A percentile compares a stretch with the other conserved stretches of the same genome.
These are phyloP conservation scores for Coptotermes formosanus DNA, from an alignment of 1,140 invertebrate genomes.

Conservation along the genomic window DNA sequence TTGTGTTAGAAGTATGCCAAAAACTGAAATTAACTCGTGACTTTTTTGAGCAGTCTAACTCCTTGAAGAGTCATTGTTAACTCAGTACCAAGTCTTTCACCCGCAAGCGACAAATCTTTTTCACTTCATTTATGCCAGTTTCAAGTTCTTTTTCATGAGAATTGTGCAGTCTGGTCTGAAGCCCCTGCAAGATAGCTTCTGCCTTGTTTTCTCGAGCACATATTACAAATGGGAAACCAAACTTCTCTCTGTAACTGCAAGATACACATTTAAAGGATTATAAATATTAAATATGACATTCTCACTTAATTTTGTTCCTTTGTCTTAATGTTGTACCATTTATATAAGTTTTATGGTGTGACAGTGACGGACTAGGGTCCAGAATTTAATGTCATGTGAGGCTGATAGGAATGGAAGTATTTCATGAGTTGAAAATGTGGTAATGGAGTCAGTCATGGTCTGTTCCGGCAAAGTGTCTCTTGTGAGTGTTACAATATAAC, in stretches of 20 bases:
- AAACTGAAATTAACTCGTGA: no score
- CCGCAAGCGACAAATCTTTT: slow-evolving; percentile 63
- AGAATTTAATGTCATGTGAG: not conserved
- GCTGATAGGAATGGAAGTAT: no score
- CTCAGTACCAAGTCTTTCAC: slow-evolving; percentile 51
- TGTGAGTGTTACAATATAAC: no score
- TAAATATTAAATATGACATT: no score
- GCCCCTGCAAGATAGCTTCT: slow-evolving; percentile 56
- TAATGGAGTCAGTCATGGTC: not conserved
- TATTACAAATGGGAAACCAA: slow-evolving; percentile 70
- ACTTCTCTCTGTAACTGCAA: slow-evolving; percentile 63
- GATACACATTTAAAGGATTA: no score
- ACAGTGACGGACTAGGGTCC: not conserved
- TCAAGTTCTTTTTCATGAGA: slow-evolving; percentile 53
- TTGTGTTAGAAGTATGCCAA: no score
- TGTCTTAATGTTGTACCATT: not conserved
- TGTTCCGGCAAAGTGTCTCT: not conserved
- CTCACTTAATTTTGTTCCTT: not conserved
- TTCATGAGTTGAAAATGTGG: not conserved
- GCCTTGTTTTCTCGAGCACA: slow-evolving; percentile 66
- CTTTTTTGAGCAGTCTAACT: no score
- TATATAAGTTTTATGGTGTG: not conserved
- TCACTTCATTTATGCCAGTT: slow-evolving; percentile 64
- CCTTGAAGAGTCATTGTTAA: not conserved
- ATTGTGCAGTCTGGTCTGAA: slow-evolving; percentile 57